Conservation (phyloP, 2,888 invertebrate species). For the Linnaemya vulpina region DNA sequence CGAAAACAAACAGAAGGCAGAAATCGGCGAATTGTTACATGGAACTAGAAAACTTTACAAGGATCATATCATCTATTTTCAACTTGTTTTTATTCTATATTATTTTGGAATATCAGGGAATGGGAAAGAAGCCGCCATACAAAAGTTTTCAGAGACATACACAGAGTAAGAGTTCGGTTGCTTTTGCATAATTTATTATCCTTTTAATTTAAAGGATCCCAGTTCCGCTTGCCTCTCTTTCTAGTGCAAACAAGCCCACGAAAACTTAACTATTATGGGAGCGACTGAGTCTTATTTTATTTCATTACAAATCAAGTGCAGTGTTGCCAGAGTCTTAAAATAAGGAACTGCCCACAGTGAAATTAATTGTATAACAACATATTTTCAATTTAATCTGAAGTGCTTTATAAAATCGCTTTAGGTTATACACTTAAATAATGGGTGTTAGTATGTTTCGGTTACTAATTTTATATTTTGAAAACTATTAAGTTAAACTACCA, state of each 20-base stretch:
- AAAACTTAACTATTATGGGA: too few relatives aligned
- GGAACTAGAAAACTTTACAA: constrained; percentile 50
- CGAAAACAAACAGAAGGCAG: background rate
- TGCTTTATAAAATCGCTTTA: too few relatives aligned
- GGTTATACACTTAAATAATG: too few relatives aligned
- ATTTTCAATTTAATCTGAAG: too few relatives aligned
- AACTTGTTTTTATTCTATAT: background rate
- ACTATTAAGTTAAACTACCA: too few relatives aligned
- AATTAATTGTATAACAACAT: too few relatives aligned
- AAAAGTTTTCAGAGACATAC: background rate
- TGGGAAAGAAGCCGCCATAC: background rate
- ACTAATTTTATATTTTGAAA: too few relatives aligned
- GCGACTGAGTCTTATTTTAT: background rate
- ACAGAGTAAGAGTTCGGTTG: background rate
- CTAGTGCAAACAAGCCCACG: too few relatives aligned
- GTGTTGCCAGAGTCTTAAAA: background rate
- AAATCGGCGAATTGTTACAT: constrained; percentile 57
- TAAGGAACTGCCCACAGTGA: too few relatives aligned
- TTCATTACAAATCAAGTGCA: background rate
- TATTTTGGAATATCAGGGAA: constrained; percentile 2
- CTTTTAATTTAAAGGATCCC: background rate
- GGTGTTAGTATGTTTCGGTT: too few relatives aligned
- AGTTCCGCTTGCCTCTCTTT: background rate
- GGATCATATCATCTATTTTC: constrained; percentile 56
- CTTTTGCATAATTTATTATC: background rate